Base-by-base conservation (phyloP, 2,888 invertebrate genomes). In the Stratiomys singularior region DNA sequence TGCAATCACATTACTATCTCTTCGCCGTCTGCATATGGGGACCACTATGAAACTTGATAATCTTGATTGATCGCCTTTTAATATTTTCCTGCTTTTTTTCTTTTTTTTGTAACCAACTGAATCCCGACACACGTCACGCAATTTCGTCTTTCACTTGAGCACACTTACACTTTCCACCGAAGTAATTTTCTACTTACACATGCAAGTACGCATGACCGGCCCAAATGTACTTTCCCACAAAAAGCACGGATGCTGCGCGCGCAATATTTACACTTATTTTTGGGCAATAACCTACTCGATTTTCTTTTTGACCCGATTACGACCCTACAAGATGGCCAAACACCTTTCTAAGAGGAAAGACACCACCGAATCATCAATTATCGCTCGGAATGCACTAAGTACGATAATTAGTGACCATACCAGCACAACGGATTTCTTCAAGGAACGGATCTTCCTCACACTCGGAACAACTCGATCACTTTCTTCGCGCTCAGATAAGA, bases 261-360 rank as follows among this genome's bases (percentile, higher is more conserved):
- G 74, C 74, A 74, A 30, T 74, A 74, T 58, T 72, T 69, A 27
- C 58, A 74, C 28, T 60, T 74, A 74, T 74, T 74, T 60, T 74
- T 23, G 58, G 37, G 74, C 28, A 37, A 47, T 9, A 37, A 18
- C 0, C 23, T 11, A 23, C 25, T 47, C 69, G 37, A 58, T 30
- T 60, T 52, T 56, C 74, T 74, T 74, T 37, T 60, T 60, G 74
- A 74, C 74, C 74, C 58, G 74, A 74, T 74, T 74, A 3, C 58
- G 74, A 74, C 58, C 60, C 60, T 28, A 9, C 46, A 37, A 74
- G 2, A 74, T 28, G 9, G 30, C 52, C 25, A 56, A 56, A 58
- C 27, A 30, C 21, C 58, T 56, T 27, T 13, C 18, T 56, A 21
- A 18, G 21, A 18, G 23, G 7, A 72, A 15, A 28, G 21, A 37